Evolutionary conservation across 2,113 vertebrate genomes (phyloP).

Genomic region (Salvelinus sp.): DNA sequence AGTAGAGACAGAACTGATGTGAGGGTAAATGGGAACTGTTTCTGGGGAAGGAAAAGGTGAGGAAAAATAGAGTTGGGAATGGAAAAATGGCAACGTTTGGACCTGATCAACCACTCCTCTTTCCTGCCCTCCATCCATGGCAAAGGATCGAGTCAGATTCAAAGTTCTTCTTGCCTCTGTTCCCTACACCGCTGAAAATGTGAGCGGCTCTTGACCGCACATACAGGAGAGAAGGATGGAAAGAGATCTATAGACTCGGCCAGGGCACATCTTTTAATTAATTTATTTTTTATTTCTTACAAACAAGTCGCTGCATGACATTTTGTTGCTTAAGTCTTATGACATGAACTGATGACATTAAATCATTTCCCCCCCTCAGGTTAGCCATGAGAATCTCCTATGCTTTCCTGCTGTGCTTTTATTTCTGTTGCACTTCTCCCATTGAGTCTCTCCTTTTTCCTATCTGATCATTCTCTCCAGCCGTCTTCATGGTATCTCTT

Average conservation of each 20-base stretch:
- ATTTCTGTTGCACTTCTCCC: slow-evolving; percentile 15
- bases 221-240: slow-evolving; percentile 26
- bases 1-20: slow-evolving; percentile 2
- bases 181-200: slow-evolving; percentile 25
- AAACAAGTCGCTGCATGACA: slow-evolving; percentile 38
- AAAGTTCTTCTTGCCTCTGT: slow-evolving; percentile 13
- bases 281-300: slow-evolving; percentile 66
- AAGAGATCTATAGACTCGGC: slow-evolving; percentile 38
- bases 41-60: slow-evolving; percentile 1
- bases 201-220: slow-evolving; percentile 20
- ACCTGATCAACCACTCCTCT: slow-evolving; percentile 15
- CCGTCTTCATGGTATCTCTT: slow-evolving; percentile 38
- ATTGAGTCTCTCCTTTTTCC: slow-evolving; percentile 31
- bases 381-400: not conserved
- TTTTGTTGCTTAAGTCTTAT: slow-evolving; percentile 14
- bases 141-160: slow-evolving; percentile 22
- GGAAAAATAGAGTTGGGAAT: slow-evolving; percentile 13
- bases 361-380: not conserved
- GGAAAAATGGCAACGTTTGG: slow-evolving; percentile 19
- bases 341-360: not conserved
- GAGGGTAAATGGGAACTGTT: not conserved
- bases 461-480: slow-evolving; percentile 34
- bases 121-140: slow-evolving; percentile 23
- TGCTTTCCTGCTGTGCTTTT: not conserved
- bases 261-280: slow-evolving; percentile 58